phyloP scores from a whole-genome alignment of 2,888 invertebrate species.

The Cistogaster globosa region DNA sequence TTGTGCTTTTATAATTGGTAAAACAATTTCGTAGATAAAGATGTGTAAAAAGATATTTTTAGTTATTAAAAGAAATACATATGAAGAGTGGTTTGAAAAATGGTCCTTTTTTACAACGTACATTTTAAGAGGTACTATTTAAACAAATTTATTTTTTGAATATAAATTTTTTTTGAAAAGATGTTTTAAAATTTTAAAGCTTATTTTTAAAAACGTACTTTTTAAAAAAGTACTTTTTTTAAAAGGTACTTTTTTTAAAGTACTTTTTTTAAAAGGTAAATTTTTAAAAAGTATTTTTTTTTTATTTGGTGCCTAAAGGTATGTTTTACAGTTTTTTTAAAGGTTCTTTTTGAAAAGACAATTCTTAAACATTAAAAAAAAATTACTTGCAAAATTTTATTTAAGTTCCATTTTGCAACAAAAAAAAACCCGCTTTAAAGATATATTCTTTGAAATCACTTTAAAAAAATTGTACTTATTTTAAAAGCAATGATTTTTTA shows the following conservation, averaged over 20 bases:
- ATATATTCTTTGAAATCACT: too few relatives aligned
- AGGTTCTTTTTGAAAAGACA: too few relatives aligned
- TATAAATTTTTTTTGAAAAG: too few relatives aligned
- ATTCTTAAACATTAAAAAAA: too few relatives aligned
- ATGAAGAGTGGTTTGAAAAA: too few relatives aligned
- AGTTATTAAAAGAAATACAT: too few relatives aligned
- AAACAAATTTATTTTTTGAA: not conserved
- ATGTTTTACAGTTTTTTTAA: not conserved
- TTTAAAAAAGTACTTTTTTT: not conserved
- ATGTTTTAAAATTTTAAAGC: too few relatives aligned
- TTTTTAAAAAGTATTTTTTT: not conserved
- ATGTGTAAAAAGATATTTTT: not conserved
- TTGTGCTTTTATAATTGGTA: not conserved
- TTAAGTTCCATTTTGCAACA: too few relatives aligned
- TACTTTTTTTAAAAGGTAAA: not conserved
- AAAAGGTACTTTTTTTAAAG: not conserved
- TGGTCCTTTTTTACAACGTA: not conserved
- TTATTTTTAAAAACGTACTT: not conserved
- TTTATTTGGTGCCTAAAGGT: not conserved
- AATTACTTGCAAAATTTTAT: too few relatives aligned
- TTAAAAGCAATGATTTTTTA: too few relatives aligned
- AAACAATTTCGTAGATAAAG: not conserved
- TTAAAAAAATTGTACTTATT: too few relatives aligned
- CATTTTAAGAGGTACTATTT: not conserved
- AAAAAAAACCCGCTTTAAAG: too few relatives aligned